Percentiles rank a stretch among this genome's conserved stretches.
Evolutionary conservation across 2,113 vertebrate species (phyloP).

Genomic region (Columbina picui): DNA sequence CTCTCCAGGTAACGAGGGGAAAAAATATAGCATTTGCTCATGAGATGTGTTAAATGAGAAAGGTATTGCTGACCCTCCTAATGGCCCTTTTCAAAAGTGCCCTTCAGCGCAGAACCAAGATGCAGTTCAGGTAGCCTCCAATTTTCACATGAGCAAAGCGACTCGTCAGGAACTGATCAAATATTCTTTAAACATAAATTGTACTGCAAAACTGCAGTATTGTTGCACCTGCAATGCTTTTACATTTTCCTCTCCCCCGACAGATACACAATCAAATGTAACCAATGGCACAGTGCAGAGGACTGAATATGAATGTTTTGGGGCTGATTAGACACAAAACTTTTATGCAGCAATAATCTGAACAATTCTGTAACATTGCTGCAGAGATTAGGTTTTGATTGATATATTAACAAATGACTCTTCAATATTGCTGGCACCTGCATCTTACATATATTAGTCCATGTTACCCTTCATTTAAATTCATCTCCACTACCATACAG

Average conservation of each 20-base stretch:
- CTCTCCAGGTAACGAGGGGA: background rate
- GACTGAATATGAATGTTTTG: background rate
- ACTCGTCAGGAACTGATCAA: background rate
- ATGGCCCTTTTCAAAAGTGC: background rate
- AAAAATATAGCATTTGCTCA: background rate
- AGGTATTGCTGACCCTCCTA: background rate
- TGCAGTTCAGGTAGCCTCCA: background rate
- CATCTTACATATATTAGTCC: background rate
- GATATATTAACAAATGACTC: background rate
- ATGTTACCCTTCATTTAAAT: background rate
- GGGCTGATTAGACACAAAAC: background rate
- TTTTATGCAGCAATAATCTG: background rate
- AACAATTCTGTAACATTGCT: background rate
- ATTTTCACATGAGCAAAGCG: background rate
- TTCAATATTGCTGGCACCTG: background rate
- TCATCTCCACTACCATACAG: background rate
- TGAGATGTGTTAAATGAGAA: background rate
- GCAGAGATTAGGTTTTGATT: background rate
- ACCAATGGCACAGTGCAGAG: background rate
- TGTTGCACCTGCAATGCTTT: background rate
- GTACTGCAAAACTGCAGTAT: background rate
- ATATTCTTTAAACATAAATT: background rate
- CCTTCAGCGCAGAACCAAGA: background rate
- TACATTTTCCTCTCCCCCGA: background rate
- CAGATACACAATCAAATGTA: background rate